A percentile compares a stretch with the other conserved stretches of the same genome.
phyloP scores from a whole-genome alignment of 2,888 invertebrate species.

The Drosophila imparisetae region DNA sequence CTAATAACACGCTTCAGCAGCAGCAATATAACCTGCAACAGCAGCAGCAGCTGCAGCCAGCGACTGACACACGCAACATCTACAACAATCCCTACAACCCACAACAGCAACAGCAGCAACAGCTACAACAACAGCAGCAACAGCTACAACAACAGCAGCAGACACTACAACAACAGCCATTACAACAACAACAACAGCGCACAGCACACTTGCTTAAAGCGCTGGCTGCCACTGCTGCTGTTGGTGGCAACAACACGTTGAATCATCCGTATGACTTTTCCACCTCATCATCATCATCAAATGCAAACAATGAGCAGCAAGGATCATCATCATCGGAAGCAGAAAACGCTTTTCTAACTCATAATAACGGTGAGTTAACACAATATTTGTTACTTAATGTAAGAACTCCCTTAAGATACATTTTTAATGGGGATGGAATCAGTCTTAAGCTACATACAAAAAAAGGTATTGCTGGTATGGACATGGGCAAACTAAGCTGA shows the following conservation, averaged over 20 bases:
- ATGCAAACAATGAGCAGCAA: constrained; percentile 79
- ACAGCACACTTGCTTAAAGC: constrained; percentile 81
- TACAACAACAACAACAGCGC: constrained; percentile 82
- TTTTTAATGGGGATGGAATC: neutral
- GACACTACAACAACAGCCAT: constrained; percentile 60
- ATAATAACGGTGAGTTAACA: constrained; percentile 85
- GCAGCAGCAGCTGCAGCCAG: constrained; percentile 83
- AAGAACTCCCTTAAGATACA: too few species aligned
- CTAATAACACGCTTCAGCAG: constrained; percentile 80
- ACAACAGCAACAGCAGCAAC: constrained; percentile 76
- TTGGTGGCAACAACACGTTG: constrained; percentile 64
- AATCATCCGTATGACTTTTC: constrained; percentile 82
- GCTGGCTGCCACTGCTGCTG: constrained; percentile 68
- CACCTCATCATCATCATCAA: constrained; percentile 76
- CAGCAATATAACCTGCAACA: constrained; percentile 86
- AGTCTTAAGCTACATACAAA: neutral
- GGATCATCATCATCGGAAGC: constrained; percentile 85
- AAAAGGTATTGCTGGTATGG: neutral
- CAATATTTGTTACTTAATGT: neutral
- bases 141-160: constrained; percentile 2
- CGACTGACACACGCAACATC: constrained; percentile 86
- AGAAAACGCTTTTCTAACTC: constrained; percentile 88
- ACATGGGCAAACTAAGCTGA: neutral
- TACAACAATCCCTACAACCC: constrained; percentile 85
- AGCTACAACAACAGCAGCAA: constrained; percentile 50